These are phyloP conservation scores for Acanthis flammea DNA, from an alignment of 2,797 vertebrate species.

Conservation along the genomic window DNA sequence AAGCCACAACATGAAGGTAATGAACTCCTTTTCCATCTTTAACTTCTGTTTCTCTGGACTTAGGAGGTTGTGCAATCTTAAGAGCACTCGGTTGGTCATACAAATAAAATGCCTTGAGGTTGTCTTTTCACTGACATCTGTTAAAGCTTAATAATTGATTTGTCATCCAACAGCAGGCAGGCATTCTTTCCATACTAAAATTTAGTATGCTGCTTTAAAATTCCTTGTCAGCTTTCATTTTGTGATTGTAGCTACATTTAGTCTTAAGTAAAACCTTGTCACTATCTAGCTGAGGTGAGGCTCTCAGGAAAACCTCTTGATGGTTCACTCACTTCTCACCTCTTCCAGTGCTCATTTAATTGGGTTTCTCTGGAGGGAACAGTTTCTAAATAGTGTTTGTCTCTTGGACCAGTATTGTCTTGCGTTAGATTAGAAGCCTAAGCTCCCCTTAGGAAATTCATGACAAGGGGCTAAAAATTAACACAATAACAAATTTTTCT, in stretches of 20 bases:
- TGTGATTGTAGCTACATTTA: not conserved
- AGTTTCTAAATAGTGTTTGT: not conserved
- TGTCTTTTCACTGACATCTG: not conserved
- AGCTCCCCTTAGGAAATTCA: not conserved
- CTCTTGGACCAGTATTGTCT: not conserved
- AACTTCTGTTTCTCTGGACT: not conserved
- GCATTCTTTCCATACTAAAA: not conserved
- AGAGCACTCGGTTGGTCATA: not conserved
- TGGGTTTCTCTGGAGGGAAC: not conserved
- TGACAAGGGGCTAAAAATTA: not conserved
- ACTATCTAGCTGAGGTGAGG: not conserved
- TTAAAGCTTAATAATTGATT: not conserved
- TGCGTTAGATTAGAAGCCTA: not conserved
- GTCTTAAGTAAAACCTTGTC: not conserved
- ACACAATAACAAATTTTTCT: not conserved
- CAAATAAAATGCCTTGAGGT: not conserved
- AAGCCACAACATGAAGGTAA: slow-evolving; percentile 87
- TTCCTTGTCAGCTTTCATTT: not conserved
- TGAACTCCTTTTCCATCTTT: not conserved
- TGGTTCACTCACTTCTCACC: not conserved
- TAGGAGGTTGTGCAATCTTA: not conserved
- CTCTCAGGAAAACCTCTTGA: not conserved
- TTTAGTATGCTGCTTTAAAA: not conserved
- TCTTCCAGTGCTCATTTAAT: not conserved
- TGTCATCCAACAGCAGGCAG: not conserved